Percentiles rank a stretch among this genome's conserved stretches.
Conservation (phyloP, 2,888 invertebrate genomes). For the Theretra japonica region DNA sequence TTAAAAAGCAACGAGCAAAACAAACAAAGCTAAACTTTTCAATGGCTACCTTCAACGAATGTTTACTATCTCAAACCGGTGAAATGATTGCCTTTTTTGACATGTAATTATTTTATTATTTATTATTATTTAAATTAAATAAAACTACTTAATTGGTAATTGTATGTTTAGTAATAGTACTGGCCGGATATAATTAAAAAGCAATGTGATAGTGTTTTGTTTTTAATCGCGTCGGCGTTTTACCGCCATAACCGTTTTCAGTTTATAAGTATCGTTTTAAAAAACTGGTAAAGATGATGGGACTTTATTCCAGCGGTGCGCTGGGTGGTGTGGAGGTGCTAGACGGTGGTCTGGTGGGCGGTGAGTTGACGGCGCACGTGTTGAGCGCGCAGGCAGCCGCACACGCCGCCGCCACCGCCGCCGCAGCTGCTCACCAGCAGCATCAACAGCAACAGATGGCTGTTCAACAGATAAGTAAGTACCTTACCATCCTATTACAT, state of each 20-base stretch:
- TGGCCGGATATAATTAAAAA: slow-evolving; percentile 8
- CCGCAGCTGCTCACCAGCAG: slow-evolving; percentile 73
- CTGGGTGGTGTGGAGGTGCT: slow-evolving; percentile 81
- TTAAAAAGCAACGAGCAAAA: neutral
- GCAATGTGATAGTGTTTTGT: slow-evolving; percentile 10
- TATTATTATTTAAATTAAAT: neutral
- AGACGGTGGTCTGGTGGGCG: slow-evolving; percentile 74
- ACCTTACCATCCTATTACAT: slow-evolving; percentile 26
- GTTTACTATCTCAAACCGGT: slow-evolving; percentile 37
- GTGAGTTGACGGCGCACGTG: slow-evolving; percentile 76
- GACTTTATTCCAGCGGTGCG: slow-evolving; percentile 84
- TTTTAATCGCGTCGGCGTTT: neutral
- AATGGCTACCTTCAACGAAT: slow-evolving; percentile 18
- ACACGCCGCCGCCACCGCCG: slow-evolving; percentile 74
- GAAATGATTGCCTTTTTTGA: slow-evolving; percentile 43
- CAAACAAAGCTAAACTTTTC: neutral
- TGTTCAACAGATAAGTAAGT: slow-evolving; percentile 78
- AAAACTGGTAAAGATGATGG: slow-evolving; percentile 66
- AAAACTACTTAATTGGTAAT: neutral
- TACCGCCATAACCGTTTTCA: slow-evolving; percentile 3
- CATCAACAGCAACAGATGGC: slow-evolving; percentile 72
- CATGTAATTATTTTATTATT: slow-evolving; percentile 29
- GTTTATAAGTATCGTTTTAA: neutral
- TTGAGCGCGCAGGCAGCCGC: slow-evolving; percentile 81
- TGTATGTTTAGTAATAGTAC: neutral